phyloP scores from a whole-genome alignment of 2,113 vertebrate genomes.

The Mirza zaza region DNA sequence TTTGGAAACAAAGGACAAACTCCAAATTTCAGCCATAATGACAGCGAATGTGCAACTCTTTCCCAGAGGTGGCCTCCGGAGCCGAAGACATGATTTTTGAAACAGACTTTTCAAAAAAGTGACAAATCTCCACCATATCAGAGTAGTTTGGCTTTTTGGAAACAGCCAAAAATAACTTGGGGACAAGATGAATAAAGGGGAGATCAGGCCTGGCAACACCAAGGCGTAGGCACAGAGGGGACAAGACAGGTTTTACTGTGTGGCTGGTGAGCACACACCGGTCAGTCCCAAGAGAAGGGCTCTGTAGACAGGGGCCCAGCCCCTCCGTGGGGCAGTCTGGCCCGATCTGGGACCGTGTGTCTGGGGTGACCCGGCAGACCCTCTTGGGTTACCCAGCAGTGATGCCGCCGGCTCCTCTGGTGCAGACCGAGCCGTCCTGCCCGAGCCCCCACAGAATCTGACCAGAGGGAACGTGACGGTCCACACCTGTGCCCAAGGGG shows the following conservation, averaged over 20 bases:
- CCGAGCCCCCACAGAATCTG: rapidly evolving
- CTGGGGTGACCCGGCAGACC: no score
- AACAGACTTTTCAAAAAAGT: neutral
- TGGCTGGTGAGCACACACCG: rapidly evolving
- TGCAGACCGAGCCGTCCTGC: rapidly evolving
- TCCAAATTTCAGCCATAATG: rapidly evolving
- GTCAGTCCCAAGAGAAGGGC: neutral
- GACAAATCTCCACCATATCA: rapidly evolving
- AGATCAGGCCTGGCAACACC: neutral
- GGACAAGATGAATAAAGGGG: rapidly evolving
- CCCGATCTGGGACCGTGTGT: no score
- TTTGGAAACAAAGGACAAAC: rapidly evolving
- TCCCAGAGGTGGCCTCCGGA: neutral
- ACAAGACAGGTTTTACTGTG: rapidly evolving
- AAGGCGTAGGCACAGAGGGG: rapidly evolving
- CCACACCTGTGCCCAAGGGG: rapidly evolving
- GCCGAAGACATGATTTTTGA: neutral
- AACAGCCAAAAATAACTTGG: neutral
- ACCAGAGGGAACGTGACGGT: rapidly evolving
- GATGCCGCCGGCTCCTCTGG: rapidly evolving
- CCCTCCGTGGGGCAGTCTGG: no score
- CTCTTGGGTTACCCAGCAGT: rapidly evolving
- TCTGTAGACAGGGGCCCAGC: neutral
- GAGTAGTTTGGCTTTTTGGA: rapidly evolving
- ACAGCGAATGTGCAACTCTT: rapidly evolving